A percentile compares a stretch with the other conserved stretches of the same genome.
Conservation (phyloP, 2,888 invertebrate species). For the Drosophila setosimentum region DNA sequence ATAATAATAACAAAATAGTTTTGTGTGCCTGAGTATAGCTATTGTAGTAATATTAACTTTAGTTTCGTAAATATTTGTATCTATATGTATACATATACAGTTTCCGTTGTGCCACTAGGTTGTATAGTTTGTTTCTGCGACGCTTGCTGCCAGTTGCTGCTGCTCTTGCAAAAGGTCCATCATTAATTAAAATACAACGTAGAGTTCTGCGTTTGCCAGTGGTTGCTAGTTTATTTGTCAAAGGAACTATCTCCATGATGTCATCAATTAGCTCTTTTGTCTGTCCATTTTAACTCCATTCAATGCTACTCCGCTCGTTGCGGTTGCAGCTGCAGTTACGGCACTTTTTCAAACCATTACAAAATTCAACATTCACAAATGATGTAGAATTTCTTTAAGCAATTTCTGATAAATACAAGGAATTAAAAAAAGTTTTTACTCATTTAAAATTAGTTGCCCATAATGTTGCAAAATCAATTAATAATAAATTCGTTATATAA, state of each 20-base stretch:
- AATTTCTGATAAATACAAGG: background rate
- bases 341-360: background rate
- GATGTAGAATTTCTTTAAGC: background rate
- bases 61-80: no score
- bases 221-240: background rate
- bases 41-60: no score
- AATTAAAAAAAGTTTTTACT: rapidly evolving
- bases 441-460: no score
- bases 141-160: background rate
- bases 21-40: background rate
- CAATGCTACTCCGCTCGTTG: background rate
- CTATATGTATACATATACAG: background rate
- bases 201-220: background rate
- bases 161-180: background rate
- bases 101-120: background rate
- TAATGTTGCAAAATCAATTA: background rate
- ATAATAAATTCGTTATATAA: background rate
- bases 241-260: background rate
- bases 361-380: background rate
- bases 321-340: background rate
- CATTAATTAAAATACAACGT: background rate
- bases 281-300: background rate
- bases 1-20: background rate
- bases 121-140: background rate
- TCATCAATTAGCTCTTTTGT: background rate